Evolutionary conservation across 2,888 invertebrate species (phyloP).

Genomic region (Euzophera pinguis): DNA sequence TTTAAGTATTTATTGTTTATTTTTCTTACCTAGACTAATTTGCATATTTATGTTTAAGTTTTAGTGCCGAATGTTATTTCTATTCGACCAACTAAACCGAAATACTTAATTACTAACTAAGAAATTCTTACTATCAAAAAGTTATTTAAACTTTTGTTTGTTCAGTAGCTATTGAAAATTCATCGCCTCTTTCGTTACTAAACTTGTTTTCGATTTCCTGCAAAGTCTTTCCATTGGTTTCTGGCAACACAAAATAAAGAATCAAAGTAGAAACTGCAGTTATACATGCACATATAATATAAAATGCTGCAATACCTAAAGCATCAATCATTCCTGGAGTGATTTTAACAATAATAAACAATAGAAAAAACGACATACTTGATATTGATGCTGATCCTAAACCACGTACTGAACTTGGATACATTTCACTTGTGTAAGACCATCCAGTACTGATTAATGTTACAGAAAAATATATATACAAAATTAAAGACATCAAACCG

Average conservation of each 20-base stretch:
- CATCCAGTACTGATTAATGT: conserved; percentile 36
- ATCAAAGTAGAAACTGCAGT: conserved; percentile 31
- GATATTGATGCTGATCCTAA: conserved; percentile 45
- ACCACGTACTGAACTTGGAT: conserved; percentile 44
- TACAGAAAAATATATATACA: conserved; percentile 37
- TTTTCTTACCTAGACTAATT: too few species aligned
- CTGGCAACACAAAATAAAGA: conserved; percentile 42
- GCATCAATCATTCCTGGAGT: conserved; percentile 36
- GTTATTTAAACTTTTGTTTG: not conserved
- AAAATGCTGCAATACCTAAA: conserved; percentile 39
- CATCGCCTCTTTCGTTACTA: conserved; percentile 26
- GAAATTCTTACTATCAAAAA: too few species aligned
- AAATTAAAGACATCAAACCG: conserved; percentile 32
- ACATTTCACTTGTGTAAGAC: conserved; percentile 50
- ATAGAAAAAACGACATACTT: conserved; percentile 35
- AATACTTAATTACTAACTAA: too few species aligned
- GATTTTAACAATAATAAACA: conserved; percentile 44
- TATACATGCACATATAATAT: conserved; percentile 32
- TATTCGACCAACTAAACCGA: too few species aligned
- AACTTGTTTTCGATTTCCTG: conserved; percentile 79
- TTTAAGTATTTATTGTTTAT: too few species aligned
- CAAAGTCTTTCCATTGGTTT: conserved; percentile 81
- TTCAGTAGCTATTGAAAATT: not conserved
- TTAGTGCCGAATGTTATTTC: too few species aligned
- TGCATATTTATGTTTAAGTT: too few species aligned